A percentile compares a stretch with the other conserved stretches of the same genome.
phyloP scores from a whole-genome alignment of 2,888 invertebrate species.

The Yponomeuta evonymella region DNA sequence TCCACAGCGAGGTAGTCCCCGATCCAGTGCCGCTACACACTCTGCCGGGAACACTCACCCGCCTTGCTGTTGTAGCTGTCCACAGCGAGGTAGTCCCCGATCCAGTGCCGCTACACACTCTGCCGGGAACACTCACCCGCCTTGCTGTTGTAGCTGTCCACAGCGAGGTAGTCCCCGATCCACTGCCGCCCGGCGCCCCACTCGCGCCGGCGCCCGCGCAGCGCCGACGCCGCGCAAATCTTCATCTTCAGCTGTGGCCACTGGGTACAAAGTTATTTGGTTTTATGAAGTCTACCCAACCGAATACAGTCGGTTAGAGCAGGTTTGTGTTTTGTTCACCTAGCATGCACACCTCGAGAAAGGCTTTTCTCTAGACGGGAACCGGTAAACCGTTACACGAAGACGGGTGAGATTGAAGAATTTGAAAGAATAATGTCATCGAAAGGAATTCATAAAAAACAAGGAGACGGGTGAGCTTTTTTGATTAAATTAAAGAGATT shows the following conservation, averaged over 20 bases:
- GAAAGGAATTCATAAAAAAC: no score
- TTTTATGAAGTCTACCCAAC: neutral
- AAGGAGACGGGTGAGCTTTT: no score
- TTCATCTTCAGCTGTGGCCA: constrained; percentile 87
- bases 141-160: constrained; percentile 44
- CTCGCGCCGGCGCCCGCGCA: constrained; percentile 40
- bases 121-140: constrained; percentile 33
- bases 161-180: constrained; percentile 62
- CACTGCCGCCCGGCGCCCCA: constrained; percentile 59
- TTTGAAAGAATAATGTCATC: no score
- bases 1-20: constrained; percentile 59
- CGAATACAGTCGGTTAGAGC: neutral
- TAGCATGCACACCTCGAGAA: no score
- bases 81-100: constrained; percentile 58
- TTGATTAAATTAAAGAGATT: no score
- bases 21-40: constrained; percentile 48
- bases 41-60: constrained; percentile 41
- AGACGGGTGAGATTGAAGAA: no score
- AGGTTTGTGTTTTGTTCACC: no score
- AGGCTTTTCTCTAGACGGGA: no score
- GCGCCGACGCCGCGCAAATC: constrained; percentile 58
- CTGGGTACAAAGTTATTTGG: constrained; percentile 39
- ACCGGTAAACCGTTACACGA: no score
- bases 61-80: constrained; percentile 44
- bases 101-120: constrained; percentile 56